phyloP scores from a whole-genome alignment of 2,797 vertebrate genomes.

The Allobates femoralis region DNA sequence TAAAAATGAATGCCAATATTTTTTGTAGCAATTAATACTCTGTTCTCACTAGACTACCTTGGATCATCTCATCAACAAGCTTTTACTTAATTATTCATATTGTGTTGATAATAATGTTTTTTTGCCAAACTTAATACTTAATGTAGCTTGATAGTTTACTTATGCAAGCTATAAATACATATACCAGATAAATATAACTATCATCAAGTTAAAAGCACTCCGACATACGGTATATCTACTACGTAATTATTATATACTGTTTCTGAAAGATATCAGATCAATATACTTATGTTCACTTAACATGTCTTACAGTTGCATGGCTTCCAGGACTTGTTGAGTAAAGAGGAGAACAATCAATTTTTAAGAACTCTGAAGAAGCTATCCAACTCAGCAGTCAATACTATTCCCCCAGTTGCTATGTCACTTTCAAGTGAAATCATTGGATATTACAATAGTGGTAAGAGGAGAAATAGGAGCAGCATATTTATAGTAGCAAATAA shows the following conservation, averaged over 20 bases:
- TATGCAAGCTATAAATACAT: too few species aligned
- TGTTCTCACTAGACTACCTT: too few species aligned
- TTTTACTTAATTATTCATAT: too few species aligned
- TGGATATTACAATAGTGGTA: conserved; percentile 54
- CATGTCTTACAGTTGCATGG: conserved; percentile 70
- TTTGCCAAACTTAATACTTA: too few species aligned
- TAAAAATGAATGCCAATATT: too few species aligned
- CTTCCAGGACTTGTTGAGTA: conserved; percentile 69
- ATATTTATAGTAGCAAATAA: conserved; percentile 28
- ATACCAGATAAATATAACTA: too few species aligned
- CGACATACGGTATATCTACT: background rate
- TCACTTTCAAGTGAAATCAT: conserved; percentile 68
- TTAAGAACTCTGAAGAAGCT: conserved; percentile 69
- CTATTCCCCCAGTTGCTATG: conserved; percentile 65
- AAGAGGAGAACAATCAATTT: conserved; percentile 71
- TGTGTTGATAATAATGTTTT: too few species aligned
- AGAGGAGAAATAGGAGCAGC: background rate
- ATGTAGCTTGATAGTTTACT: too few species aligned
- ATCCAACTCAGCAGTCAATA: conserved; percentile 69
- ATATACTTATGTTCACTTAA: conserved; percentile 77
- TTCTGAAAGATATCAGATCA: conserved; percentile 72
- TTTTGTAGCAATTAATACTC: too few species aligned
- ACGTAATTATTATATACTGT: background rate
- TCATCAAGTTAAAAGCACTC: too few species aligned
- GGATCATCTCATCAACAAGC: too few species aligned